Base-by-base conservation (phyloP, 2,888 invertebrate species). In the Leptinotarsa peninsularis region DNA sequence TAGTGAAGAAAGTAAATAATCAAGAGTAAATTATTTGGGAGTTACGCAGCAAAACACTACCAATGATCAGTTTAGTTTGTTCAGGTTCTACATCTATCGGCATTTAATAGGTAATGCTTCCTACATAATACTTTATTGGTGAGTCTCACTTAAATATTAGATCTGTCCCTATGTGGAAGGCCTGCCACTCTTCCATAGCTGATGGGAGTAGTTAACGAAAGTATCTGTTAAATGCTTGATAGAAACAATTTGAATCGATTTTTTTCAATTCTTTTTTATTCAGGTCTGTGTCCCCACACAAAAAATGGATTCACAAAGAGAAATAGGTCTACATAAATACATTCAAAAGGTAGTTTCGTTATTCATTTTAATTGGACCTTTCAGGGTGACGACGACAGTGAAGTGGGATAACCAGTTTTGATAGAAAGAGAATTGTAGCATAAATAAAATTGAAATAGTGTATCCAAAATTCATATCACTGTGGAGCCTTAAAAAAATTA, bases 41-140 rank as follows among this genome's bases (percentile, higher is more conserved):
- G 33, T 63, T n/a, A 63, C 1, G 43, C 63, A 63, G 43, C 27
- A 23, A 23, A 58, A 58, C 58, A 58, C 58, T 33, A 63, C 33
- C 63, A 63, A n/a, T 33, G 63, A 63, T 63, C 63, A 43, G 43
- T 63, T 33, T 43, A 63, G 43, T 43, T 63, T 43, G 63, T 63
- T 33, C 43, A 63, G 33, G 63, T n/a, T 43, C 27, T 63, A 63
- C 63, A 63, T 63, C n/a, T 63, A 63, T 63, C 33, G 4, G 63
- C 63, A 63, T 63, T n/a, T 63, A 63, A 63, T 63, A 33, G 63
- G 10, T 63, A 63, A 63, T 63, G 43, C 63, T 58, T 58, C 21
- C 58, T 63, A 63, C 43, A 43, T 63, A 63, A 63, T 63, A 63
- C 63, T 63, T 63, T 33, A 63, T 17, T 63, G 63, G 63, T 63